Evolutionary conservation across 2,888 invertebrate genomes (phyloP).

Genomic region (Lithophane socia): DNA sequence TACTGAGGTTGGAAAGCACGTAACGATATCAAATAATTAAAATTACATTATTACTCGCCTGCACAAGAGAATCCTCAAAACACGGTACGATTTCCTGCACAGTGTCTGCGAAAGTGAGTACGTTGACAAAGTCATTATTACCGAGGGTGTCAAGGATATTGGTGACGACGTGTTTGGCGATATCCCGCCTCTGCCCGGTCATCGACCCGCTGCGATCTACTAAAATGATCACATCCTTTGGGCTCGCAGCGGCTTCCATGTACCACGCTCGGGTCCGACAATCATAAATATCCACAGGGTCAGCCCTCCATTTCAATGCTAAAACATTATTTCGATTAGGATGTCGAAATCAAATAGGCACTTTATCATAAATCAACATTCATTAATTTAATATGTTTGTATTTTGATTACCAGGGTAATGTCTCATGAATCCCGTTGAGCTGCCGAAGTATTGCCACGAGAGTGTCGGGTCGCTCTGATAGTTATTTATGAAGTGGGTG

Average conservation of each 20-base stretch:
- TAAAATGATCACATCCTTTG: slow-evolving; percentile 97
- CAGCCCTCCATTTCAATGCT: slow-evolving; percentile 95
- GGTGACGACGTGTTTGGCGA: slow-evolving; percentile 96
- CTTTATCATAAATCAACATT: slow-evolving; percentile 12
- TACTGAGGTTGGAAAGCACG: not conserved
- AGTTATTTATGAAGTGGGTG: slow-evolving; percentile 96
- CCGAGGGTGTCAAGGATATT: slow-evolving; percentile 98
- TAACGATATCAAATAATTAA: not conserved
- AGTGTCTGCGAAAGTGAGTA: slow-evolving; percentile 96
- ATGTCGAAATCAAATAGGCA: not conserved
- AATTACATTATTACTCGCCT: slow-evolving; percentile 89
- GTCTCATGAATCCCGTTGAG: slow-evolving; percentile 98
- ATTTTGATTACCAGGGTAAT: slow-evolving; percentile 95
- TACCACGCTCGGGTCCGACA: slow-evolving; percentile 98
- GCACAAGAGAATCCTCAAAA: slow-evolving; percentile 96
- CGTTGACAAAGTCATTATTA: slow-evolving; percentile 99
- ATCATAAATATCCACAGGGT: slow-evolving; percentile 98
- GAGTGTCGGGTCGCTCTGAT: slow-evolving; percentile 95
- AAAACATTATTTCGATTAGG: slow-evolving; percentile 51
- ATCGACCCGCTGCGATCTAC: slow-evolving; percentile 98
- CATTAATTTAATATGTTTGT: not conserved
- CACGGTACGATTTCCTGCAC: slow-evolving; percentile 96
- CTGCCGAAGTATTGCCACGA: slow-evolving; percentile 99
- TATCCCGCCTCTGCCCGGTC: slow-evolving; percentile 96
- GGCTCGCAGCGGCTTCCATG: slow-evolving; percentile 99